These are phyloP conservation scores for Phortica magna DNA, from an alignment of 2,888 invertebrate species.

Conservation along the genomic window DNA sequence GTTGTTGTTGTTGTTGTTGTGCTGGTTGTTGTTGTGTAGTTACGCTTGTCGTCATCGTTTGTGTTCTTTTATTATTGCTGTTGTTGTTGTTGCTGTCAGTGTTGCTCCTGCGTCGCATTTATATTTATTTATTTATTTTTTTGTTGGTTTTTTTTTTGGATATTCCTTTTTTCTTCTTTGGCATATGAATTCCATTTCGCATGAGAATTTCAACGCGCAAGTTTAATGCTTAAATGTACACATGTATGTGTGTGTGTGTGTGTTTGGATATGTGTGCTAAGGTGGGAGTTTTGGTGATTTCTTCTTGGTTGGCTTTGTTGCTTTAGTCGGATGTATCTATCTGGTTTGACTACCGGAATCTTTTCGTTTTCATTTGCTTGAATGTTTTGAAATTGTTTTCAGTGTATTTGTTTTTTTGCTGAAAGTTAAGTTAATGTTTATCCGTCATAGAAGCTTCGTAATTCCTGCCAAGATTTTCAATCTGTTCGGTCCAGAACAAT, in stretches of 20 bases:
- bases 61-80: constrained; percentile 22
- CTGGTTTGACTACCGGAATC: not conserved
- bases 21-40: constrained; percentile 24
- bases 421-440: not conserved
- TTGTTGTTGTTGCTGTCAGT: constrained; percentile 32
- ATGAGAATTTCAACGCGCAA: constrained; percentile 11
- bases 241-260: not conserved
- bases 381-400: not conserved
- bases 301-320: not conserved
- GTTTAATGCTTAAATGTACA: not conserved
- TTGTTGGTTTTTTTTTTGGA: constrained; percentile 11
- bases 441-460: not conserved
- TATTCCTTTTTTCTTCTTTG: constrained; percentile 23
- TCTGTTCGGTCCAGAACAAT: not conserved
- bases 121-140: constrained; percentile 28
- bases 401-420: not conserved
- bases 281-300: not conserved
- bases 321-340: not conserved
- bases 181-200: constrained; percentile 4
- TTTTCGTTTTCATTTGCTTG: not conserved
- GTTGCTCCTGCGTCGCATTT: constrained; percentile 16
- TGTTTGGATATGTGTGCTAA: not conserved
- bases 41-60: constrained; percentile 19
- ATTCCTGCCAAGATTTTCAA: not conserved
- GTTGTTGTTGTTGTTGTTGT: constrained; percentile 30